Evolutionary conservation across 2,113 vertebrate genomes (phyloP).

Genomic region (Myrmophylax atrothorax): DNA sequence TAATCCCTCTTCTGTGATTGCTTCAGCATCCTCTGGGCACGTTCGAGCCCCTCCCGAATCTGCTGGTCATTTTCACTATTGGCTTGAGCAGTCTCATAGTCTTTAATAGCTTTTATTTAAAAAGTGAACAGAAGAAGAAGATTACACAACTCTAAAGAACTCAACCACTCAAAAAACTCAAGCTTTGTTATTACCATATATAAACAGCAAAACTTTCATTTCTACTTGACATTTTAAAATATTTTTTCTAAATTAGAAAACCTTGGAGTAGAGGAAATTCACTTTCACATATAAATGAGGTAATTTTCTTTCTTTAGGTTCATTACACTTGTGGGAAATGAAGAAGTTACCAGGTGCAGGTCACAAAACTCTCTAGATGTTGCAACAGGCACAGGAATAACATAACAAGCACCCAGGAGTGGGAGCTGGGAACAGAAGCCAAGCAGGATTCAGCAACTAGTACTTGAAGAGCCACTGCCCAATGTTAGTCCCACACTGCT

Average conservation of each 20-base stretch:
- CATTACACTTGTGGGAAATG: neutral
- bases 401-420: accelerated
- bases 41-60: slow-evolving; percentile 92
- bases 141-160: neutral
- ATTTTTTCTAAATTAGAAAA: neutral
- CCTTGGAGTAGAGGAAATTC: neutral
- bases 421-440: neutral
- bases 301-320: neutral
- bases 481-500: accelerated
- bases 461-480: neutral
- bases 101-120: slow-evolving; percentile 84
- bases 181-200: neutral
- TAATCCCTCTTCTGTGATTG: slow-evolving; percentile 97
- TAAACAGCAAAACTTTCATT: neutral
- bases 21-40: slow-evolving; percentile 91
- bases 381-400: neutral
- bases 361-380: neutral
- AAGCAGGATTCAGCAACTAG: neutral
- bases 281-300: neutral
- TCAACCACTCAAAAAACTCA: neutral
- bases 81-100: slow-evolving; percentile 90
- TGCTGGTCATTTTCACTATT: slow-evolving; percentile 91
- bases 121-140: neutral
- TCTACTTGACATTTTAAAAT: neutral
- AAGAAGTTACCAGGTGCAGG: neutral